These are phyloP conservation scores for Karalla daura DNA, from an alignment of 2,797 vertebrate genomes.

Conservation along the genomic window DNA sequence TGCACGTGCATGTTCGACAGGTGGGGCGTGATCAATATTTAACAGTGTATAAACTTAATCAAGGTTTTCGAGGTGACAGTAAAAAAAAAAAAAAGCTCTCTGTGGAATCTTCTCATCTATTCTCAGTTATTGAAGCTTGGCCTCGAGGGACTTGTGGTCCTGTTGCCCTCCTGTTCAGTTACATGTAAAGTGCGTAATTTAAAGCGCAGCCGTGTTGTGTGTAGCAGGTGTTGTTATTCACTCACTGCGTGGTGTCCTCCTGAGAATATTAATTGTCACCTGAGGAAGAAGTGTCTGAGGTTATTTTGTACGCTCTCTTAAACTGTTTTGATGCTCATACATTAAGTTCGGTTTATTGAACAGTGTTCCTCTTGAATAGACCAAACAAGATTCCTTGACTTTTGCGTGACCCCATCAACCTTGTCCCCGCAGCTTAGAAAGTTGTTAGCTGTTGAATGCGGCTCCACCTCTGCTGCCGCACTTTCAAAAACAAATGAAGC, in stretches of 20 bases:
- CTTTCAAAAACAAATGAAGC: too few species aligned
- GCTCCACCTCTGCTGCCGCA: not conserved
- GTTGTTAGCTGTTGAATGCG: not conserved
- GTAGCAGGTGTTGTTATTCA: constrained; percentile 47
- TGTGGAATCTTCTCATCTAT: too few species aligned
- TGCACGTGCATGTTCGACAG: not conserved
- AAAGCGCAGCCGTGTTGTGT: constrained; percentile 4
- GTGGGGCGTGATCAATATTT: constrained; percentile 11
- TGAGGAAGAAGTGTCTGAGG: constrained; percentile 1
- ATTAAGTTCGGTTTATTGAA: too few species aligned
- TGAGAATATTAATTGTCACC: constrained; percentile 32
- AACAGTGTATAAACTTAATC: constrained; percentile 1
- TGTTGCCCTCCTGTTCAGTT: constrained; percentile 17
- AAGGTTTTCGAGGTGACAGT: not conserved
- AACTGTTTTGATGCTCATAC: too few species aligned
- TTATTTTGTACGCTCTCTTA: constrained; percentile 8
- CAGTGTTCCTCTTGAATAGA: not conserved
- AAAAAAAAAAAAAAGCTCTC: too few species aligned
- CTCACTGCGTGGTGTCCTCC: constrained; percentile 10
- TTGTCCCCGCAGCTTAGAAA: not conserved
- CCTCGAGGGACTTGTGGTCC: not conserved
- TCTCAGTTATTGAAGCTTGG: not conserved
- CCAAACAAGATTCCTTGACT: not conserved
- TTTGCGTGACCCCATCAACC: not conserved
- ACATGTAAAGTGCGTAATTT: constrained; percentile 14